A percentile compares a stretch with the other conserved stretches of the same genome.
These are phyloP conservation scores for Sycobia sp. DNA, from an alignment of 1,140 invertebrate genomes.

Conservation along the genomic window DNA sequence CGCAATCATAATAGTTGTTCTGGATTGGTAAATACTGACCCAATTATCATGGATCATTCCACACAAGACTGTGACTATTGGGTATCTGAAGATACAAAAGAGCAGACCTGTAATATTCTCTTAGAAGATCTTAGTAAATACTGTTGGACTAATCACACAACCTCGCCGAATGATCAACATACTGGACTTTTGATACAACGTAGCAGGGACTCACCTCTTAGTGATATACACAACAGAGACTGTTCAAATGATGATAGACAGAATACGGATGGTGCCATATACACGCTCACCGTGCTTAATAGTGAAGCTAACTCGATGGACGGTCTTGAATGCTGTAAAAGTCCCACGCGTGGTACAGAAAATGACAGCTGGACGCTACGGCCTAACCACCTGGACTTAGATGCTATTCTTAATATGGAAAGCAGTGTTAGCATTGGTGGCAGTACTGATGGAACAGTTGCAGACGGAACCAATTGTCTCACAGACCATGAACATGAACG, in stretches of 20 bases:
- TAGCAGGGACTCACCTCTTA: neutral
- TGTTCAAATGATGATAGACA: slow-evolving; percentile 50
- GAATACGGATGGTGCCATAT: slow-evolving; percentile 66
- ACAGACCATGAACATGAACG: slow-evolving; percentile 48
- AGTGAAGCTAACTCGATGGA: slow-evolving; percentile 65
- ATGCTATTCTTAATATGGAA: slow-evolving; percentile 60
- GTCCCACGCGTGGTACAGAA: slow-evolving; percentile 50
- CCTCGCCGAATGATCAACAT: slow-evolving; percentile 14
- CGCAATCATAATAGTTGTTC: slow-evolving; percentile 34
- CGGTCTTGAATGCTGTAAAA: slow-evolving; percentile 57
- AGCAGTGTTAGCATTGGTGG: slow-evolving; percentile 39
- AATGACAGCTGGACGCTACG: slow-evolving; percentile 45
- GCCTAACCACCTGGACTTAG: slow-evolving; percentile 55
- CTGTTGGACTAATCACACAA: slow-evolving; percentile 67
- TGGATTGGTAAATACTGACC: slow-evolving; percentile 36
- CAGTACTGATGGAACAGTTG: slow-evolving; percentile 31
- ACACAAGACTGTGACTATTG: slow-evolving; percentile 68
- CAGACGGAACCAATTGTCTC: neutral
- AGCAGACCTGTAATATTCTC: slow-evolving; percentile 71
- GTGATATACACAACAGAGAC: slow-evolving; percentile 19
- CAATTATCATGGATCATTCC: slow-evolving; percentile 52
- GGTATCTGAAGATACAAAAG: slow-evolving; percentile 70
- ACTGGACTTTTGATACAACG: neutral
- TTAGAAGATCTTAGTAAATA: slow-evolving; percentile 81
- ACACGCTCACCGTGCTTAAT: slow-evolving; percentile 65